Evolutionary conservation across 2,797 vertebrate species (phyloP).

Genomic region (Amniataba percoides): DNA sequence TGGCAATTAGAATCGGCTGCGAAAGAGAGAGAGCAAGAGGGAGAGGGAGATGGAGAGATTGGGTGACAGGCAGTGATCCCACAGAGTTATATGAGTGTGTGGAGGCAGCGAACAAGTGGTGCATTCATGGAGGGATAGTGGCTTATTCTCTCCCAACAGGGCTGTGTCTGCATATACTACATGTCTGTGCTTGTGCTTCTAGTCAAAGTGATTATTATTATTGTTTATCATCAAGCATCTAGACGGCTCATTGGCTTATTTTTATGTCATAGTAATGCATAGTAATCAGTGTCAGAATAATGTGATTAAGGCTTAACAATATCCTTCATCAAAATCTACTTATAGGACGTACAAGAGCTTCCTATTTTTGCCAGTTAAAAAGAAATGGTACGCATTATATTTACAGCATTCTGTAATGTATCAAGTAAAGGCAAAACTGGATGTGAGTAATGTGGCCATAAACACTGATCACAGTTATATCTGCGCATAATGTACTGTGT

Average conservation of each 20-base stretch:
- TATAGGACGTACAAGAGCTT: background rate
- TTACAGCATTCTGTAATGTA: background rate
- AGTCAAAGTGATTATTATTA: background rate
- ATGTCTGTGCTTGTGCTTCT: constrained; percentile 2
- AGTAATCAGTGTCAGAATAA: constrained; percentile 3
- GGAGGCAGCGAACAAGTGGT: constrained; percentile 62
- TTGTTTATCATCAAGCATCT: background rate
- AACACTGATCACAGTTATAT: background rate
- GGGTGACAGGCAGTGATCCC: constrained; percentile 69
- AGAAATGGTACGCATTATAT: background rate
- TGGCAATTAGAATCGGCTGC: constrained; percentile 80
- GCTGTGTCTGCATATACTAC: constrained; percentile 9
- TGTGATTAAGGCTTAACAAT: background rate
- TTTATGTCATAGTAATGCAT: background rate
- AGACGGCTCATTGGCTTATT: background rate
- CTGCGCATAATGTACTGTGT: no score
- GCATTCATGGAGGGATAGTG: constrained; percentile 47
- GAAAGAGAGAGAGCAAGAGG: constrained; percentile 50
- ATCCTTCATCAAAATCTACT: constrained; percentile 6
- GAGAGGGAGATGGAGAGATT: constrained; percentile 68
- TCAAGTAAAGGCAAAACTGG: constrained; percentile 1
- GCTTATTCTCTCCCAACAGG: constrained; percentile 31
- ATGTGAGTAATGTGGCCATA: background rate
- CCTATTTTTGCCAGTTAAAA: background rate
- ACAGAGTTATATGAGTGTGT: constrained; percentile 57